Conservation (phyloP, 2,113 vertebrate species). For the Xiphophorus couchianus region DNA sequence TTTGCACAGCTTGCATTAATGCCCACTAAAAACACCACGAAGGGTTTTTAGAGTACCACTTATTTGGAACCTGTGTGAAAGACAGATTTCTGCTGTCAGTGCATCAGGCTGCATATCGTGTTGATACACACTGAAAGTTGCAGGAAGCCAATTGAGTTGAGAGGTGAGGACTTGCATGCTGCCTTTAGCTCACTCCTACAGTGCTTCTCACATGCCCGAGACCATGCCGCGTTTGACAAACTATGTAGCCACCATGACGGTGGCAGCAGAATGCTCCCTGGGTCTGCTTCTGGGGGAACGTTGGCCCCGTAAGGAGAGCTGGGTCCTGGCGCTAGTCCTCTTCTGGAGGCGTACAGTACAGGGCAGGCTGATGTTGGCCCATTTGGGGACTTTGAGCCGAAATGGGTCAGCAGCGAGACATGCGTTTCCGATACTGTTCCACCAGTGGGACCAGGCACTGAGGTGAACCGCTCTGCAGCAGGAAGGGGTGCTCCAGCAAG, state of each 20-base stretch:
- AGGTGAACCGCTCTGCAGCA: constrained; percentile 94
- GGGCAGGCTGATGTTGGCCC: constrained; percentile 41
- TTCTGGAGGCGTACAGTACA: constrained; percentile 19
- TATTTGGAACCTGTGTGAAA: constrained; percentile 46
- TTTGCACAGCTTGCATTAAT: constrained; percentile 44
- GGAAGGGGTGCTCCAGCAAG: constrained; percentile 94
- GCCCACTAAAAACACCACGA: constrained; percentile 57
- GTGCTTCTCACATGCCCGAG: constrained; percentile 69
- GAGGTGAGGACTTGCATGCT: constrained; percentile 68
- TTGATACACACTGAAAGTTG: constrained; percentile 42
- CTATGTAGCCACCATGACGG: constrained; percentile 40
- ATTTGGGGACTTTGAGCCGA: constrained; percentile 14
- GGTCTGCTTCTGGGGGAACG: constrained; percentile 48
- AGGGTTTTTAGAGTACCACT: constrained; percentile 49
- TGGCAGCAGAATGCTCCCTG: constrained; percentile 41
- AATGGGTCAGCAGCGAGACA: constrained; percentile 81
- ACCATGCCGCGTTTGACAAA: constrained; percentile 53
- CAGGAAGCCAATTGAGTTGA: constrained; percentile 46
- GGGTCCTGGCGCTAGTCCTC: constrained; percentile 37
- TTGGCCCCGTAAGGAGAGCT: constrained; percentile 35
- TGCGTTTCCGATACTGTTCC: constrained; percentile 92
- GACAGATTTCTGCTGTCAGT: constrained; percentile 37
- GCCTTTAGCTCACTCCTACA: constrained; percentile 70
- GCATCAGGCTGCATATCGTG: constrained; percentile 59
- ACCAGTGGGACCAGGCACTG: constrained; percentile 97